A percentile compares a stretch with the other conserved stretches of the same genome.
These are phyloP conservation scores for Malaclemys terrapin DNA, from an alignment of 2,113 vertebrate species.

Conservation along the genomic window DNA sequence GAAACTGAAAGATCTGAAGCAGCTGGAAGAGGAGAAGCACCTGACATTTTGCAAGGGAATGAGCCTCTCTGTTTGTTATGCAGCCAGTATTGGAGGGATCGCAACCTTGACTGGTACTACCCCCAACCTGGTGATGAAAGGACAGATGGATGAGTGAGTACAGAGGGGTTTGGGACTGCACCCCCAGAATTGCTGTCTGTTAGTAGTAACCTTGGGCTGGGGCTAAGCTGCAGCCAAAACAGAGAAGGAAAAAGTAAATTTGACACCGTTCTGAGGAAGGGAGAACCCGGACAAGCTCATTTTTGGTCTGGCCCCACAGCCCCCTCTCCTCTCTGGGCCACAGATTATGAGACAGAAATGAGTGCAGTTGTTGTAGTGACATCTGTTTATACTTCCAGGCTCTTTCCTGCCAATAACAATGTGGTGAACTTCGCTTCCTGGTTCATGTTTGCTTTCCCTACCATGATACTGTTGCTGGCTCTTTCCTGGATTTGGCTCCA, in stretches of 20 bases:
- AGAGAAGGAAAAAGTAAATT: not conserved
- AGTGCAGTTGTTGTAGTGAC: not conserved
- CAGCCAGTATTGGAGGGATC: constrained; percentile 93
- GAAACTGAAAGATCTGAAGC: not conserved
- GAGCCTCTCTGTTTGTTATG: constrained; percentile 90
- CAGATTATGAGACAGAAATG: not conserved
- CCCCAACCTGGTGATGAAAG: constrained; percentile 93
- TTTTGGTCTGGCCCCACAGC: not conserved
- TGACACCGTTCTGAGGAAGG: not conserved
- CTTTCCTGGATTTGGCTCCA: constrained; percentile 91
- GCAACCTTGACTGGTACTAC: constrained; percentile 94
- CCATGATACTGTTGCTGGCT: constrained; percentile 84
- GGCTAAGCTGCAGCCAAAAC: not conserved
- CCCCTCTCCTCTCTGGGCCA: not conserved
- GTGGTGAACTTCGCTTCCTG: constrained; percentile 94
- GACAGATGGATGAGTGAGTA: constrained; percentile 90
- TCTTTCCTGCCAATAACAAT: constrained; percentile 77
- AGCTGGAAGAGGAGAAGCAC: constrained; percentile 67
- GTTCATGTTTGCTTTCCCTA: constrained; percentile 92
- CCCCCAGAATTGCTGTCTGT: not conserved
- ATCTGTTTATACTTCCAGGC: constrained; percentile 69
- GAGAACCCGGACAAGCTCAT: not conserved
- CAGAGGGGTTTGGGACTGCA: not conserved
- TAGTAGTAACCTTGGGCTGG: not conserved
- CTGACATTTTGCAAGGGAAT: constrained; percentile 85